phyloP scores from a whole-genome alignment of 2,113 vertebrate species.

The Pteronura brasiliensis region DNA sequence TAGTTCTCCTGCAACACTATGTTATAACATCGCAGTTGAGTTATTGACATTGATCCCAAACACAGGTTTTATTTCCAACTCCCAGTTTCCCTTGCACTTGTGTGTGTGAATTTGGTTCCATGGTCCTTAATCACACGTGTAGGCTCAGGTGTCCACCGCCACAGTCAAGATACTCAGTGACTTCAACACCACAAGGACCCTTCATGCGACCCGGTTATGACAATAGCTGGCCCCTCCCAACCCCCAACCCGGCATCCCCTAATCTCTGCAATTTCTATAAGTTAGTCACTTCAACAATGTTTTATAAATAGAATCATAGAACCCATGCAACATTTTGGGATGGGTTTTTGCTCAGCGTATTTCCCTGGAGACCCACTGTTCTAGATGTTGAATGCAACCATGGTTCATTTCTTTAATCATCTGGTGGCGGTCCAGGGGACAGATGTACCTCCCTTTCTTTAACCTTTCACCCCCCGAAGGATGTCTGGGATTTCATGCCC shows the following conservation, averaged over 20 bases:
- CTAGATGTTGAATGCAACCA: not conserved
- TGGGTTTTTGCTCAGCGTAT: not conserved
- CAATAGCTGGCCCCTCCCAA: not conserved
- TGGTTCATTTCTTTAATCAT: not conserved
- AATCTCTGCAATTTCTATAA: not conserved
- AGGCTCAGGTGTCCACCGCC: not conserved
- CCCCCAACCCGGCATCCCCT: not conserved
- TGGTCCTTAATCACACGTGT: not conserved
- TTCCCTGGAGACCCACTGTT: not conserved
- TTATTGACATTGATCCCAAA: fast-evolving
- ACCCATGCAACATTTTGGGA: not conserved
- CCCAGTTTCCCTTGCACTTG: not conserved
- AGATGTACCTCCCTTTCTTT: not conserved
- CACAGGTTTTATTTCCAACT: not conserved
- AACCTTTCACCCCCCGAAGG: not conserved
- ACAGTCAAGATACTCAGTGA: not conserved
- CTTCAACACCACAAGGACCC: not conserved
- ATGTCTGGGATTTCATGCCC: not conserved
- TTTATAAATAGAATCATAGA: not conserved
- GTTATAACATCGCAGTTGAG: fast-evolving
- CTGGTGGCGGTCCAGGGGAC: not conserved
- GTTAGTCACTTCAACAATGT: not conserved
- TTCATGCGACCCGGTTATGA: not conserved
- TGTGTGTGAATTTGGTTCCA: not conserved
- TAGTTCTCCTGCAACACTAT: fast-evolving